Percentiles rank a stretch among this genome's conserved stretches.
phyloP scores from a whole-genome alignment of 2,797 vertebrate species.

The Taeniopygia guttata region DNA sequence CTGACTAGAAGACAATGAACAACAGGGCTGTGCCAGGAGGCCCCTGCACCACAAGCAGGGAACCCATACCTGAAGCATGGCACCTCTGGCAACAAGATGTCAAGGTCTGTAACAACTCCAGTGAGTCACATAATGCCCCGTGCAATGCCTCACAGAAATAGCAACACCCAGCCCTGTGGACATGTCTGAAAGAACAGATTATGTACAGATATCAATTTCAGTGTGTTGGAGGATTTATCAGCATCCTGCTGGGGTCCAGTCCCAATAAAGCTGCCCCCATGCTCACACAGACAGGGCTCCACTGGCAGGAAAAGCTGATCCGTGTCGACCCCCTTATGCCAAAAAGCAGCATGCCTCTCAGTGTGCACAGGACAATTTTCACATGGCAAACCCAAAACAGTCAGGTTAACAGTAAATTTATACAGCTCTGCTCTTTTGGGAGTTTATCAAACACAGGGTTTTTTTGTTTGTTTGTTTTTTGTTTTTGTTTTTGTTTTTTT shows the following conservation, averaged over 20 bases:
- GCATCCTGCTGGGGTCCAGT: background rate
- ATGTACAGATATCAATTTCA: background rate
- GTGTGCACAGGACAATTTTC: background rate
- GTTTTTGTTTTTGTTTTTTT: too few species aligned
- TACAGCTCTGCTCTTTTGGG: background rate
- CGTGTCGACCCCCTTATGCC: rapidly evolving
- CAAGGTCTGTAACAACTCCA: background rate
- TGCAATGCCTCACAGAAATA: background rate
- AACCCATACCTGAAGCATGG: background rate
- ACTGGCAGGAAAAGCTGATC: background rate
- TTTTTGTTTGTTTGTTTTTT: too few species aligned
- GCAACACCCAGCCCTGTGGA: background rate
- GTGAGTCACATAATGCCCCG: background rate
- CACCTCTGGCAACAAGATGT: background rate
- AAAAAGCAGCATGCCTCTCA: background rate
- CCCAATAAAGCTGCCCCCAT: background rate
- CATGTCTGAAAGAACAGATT: background rate
- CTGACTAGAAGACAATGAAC: background rate
- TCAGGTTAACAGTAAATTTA: background rate
- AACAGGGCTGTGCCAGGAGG: background rate
- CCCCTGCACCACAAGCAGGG: background rate
- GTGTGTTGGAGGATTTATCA: background rate
- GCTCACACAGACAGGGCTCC: background rate
- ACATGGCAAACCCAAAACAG: background rate
- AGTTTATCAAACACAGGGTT: background rate